A percentile compares a stretch with the other conserved stretches of the same genome.
Conservation (phyloP, 2,888 invertebrate species). For the Rhagium mordax region DNA sequence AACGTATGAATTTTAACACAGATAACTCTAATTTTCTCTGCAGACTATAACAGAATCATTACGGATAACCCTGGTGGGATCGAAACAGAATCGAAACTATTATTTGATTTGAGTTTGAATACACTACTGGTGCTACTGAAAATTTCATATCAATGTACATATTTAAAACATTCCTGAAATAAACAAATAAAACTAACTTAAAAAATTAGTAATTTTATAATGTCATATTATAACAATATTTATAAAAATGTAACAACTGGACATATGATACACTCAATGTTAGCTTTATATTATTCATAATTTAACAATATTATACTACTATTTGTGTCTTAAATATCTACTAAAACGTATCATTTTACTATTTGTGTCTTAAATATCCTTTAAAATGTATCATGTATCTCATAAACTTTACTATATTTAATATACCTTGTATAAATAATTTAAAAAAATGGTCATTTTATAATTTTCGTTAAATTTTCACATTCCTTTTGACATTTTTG, state of each 20-base stretch:
- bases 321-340: background rate
- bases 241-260: background rate
- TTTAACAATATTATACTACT: background rate
- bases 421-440: background rate
- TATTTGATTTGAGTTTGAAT: too few relatives aligned
- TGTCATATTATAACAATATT: background rate
- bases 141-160: too few relatives aligned
- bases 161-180: background rate
- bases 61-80: too few relatives aligned
- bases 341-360: background rate
- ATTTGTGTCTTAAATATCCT: background rate
- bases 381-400: background rate
- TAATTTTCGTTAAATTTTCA: slow-evolving; percentile 56
- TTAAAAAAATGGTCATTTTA: slow-evolving; percentile 44
- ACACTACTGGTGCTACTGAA: too few relatives aligned
- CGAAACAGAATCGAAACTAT: too few relatives aligned
- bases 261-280: background rate
- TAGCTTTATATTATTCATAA: background rate
- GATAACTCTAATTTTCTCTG: too few relatives aligned
- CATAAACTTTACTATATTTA: background rate
- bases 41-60: too few relatives aligned
- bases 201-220: background rate
- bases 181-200: background rate
- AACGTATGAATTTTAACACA: too few relatives aligned
- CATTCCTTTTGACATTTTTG: slow-evolving; percentile 61